phyloP scores from a whole-genome alignment of 2,888 invertebrate genomes.

The Drosophila lutescens region DNA sequence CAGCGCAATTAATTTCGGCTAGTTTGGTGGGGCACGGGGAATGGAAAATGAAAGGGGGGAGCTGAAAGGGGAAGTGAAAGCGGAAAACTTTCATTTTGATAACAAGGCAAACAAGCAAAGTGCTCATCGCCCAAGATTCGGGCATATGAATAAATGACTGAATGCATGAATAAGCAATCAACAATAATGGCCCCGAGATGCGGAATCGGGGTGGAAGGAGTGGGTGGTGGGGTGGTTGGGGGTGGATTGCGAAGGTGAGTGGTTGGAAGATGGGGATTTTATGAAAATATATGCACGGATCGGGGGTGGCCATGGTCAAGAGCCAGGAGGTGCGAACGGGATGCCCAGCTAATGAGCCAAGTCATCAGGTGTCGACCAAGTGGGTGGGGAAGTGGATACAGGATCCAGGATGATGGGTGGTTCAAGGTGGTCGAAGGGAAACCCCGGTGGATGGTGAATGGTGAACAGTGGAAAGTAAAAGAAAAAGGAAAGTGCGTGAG shows the following conservation, averaged over 20 bases:
- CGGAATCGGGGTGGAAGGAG: conserved; percentile 1
- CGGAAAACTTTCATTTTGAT: conserved; percentile 43
- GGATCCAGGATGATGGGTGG: conserved; percentile 1
- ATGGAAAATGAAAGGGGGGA: neutral
- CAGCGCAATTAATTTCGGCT: conserved; percentile 72
- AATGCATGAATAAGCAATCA: conserved; percentile 78
- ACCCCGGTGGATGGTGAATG: neutral
- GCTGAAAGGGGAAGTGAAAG: neutral
- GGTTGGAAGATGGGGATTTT: conserved; percentile 42
- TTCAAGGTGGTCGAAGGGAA: conserved; percentile 1
- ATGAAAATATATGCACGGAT: conserved; percentile 60
- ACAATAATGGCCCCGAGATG: conserved; percentile 61
- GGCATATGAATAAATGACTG: conserved; percentile 76
- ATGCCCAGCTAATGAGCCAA: conserved; percentile 66
- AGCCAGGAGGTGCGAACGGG: conserved; percentile 50
- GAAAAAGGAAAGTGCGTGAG: conserved; percentile 48
- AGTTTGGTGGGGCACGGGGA: conserved; percentile 7
- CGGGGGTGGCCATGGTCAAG: conserved; percentile 45
- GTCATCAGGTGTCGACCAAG: conserved; percentile 54
- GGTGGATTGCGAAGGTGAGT: neutral
- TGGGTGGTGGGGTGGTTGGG: neutral
- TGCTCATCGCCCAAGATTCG: conserved; percentile 47
- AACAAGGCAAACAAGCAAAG: conserved; percentile 53
- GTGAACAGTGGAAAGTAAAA: conserved; percentile 1
- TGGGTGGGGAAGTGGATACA: conserved; percentile 6